Percentiles rank a stretch among this genome's conserved stretches.
These are phyloP conservation scores for Baccha elongata DNA, from an alignment of 2,888 invertebrate species.

Conservation along the genomic window DNA sequence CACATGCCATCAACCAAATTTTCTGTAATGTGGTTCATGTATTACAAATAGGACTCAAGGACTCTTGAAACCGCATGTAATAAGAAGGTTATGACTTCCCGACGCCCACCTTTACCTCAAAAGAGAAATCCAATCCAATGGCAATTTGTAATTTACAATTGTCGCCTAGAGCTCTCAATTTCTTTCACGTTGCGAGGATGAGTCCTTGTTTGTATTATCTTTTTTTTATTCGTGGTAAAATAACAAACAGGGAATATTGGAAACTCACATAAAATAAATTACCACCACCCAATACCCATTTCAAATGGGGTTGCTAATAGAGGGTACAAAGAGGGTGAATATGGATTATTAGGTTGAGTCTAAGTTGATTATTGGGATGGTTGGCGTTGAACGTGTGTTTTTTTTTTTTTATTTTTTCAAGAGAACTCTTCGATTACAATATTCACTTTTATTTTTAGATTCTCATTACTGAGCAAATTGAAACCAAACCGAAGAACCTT, in stretches of 20 bases:
- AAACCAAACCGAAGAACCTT: conserved; percentile 23
- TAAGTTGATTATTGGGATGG: conserved; percentile 64
- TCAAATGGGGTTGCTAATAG: neutral
- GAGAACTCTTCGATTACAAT: conserved; percentile 54
- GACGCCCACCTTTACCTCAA: conserved; percentile 3
- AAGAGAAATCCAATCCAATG: conserved; percentile 69
- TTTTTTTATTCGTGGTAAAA: conserved; percentile 32
- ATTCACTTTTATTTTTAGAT: conserved; percentile 61
- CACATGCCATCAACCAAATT: no score
- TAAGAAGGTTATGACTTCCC: neutral
- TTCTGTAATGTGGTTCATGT: no score
- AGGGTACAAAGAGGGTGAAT: conserved; percentile 20
- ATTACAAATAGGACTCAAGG: no score
- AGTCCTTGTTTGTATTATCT: conserved; percentile 50
- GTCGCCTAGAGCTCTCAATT: conserved; percentile 66
- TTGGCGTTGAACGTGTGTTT: conserved; percentile 46
- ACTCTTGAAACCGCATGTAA: neutral
- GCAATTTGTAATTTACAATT: conserved; percentile 74
- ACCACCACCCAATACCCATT: neutral
- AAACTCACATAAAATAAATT: conserved; percentile 5
- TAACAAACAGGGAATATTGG: neutral
- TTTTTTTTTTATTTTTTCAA: conserved; percentile 14
- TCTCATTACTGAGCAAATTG: conserved; percentile 65
- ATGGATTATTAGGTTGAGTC: conserved; percentile 39
- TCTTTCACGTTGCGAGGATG: conserved; percentile 1